These are phyloP conservation scores for Hycleus phaleratus DNA, from an alignment of 1,140 invertebrate species.

Conservation along the genomic window DNA sequence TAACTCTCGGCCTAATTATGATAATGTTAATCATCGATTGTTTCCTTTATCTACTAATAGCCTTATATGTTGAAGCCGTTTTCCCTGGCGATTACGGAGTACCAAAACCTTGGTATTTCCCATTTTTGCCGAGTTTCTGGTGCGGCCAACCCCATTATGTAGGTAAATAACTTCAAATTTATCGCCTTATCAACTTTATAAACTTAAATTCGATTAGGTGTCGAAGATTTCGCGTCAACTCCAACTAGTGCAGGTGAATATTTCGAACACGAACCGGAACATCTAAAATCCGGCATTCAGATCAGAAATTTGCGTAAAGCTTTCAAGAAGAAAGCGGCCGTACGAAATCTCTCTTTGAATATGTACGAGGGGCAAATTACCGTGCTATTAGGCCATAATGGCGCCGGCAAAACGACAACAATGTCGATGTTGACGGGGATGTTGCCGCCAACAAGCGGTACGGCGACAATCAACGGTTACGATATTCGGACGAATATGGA, in stretches of 20 bases:
- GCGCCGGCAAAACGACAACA: slow-evolving; percentile 63
- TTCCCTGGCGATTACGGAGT: slow-evolving; percentile 64
- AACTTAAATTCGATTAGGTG: not conserved
- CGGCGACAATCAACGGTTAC: slow-evolving; percentile 58
- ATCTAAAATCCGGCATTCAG: slow-evolving; percentile 50
- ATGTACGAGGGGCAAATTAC: slow-evolving; percentile 60
- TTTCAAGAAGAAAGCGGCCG: slow-evolving; percentile 51
- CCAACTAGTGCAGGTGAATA: slow-evolving; percentile 15
- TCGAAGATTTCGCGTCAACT: slow-evolving; percentile 11
- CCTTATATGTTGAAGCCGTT: slow-evolving; percentile 69
- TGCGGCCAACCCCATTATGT: slow-evolving; percentile 14
- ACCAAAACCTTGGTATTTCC: slow-evolving; percentile 66
- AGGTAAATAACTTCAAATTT: not conserved
- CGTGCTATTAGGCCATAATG: slow-evolving; percentile 72
- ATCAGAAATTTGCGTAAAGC: slow-evolving; percentile 57
- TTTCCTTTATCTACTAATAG: slow-evolving; percentile 57
- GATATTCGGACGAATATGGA: slow-evolving; percentile 55
- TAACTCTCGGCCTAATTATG: slow-evolving; percentile 57
- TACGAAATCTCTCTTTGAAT: slow-evolving; percentile 50
- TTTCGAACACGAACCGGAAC: slow-evolving; percentile 26
- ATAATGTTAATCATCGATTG: slow-evolving; percentile 59
- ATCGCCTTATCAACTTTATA: not conserved
- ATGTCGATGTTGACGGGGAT: slow-evolving; percentile 76
- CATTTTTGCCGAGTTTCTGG: slow-evolving; percentile 46
- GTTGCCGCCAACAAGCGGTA: slow-evolving; percentile 57